Conservation (phyloP, 92 coral and sea anemone species). For the Parazoanthus darwini region DNA sequence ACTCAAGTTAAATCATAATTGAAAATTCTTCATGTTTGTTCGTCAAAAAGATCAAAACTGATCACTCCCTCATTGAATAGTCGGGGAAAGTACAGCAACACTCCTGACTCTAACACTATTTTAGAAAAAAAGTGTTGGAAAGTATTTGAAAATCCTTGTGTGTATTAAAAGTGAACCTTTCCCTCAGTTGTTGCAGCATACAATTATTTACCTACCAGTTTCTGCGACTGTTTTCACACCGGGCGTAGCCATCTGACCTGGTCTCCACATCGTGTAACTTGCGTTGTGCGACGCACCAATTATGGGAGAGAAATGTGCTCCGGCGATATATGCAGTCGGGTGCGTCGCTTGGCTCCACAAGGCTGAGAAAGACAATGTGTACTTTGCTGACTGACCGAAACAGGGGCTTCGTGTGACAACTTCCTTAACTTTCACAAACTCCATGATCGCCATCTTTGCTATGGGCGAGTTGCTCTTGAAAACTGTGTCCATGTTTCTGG, state of each 20-base stretch:
- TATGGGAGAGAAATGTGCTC: constrained; percentile 28
- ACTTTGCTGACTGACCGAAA: not conserved
- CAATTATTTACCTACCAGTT: no score
- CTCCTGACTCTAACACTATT: no score
- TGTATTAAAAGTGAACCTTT: no score
- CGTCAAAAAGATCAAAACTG: no score
- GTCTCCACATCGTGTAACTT: constrained; percentile 33
- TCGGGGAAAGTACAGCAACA: no score
- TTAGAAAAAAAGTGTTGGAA: no score
- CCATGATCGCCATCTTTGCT: constrained; percentile 29
- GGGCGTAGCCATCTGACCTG: constrained; percentile 17
- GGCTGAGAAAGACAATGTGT: constrained; percentile 8
- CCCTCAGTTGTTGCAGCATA: no score
- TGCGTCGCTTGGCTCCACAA: constrained; percentile 46
- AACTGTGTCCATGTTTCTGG: constrained; percentile 28
- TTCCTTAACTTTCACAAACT: not conserved
- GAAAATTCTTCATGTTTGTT: no score
- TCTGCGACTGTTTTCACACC: not conserved
- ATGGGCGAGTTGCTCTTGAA: not conserved
- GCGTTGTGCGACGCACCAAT: constrained; percentile 37
- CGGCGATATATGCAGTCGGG: constrained; percentile 23
- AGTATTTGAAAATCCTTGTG: no score
- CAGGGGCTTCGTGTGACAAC: not conserved
- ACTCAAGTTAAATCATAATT: no score
- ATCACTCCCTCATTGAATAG: no score